phyloP scores from a whole-genome alignment of 2,113 vertebrate genomes.

The Macquaria ambigua region DNA sequence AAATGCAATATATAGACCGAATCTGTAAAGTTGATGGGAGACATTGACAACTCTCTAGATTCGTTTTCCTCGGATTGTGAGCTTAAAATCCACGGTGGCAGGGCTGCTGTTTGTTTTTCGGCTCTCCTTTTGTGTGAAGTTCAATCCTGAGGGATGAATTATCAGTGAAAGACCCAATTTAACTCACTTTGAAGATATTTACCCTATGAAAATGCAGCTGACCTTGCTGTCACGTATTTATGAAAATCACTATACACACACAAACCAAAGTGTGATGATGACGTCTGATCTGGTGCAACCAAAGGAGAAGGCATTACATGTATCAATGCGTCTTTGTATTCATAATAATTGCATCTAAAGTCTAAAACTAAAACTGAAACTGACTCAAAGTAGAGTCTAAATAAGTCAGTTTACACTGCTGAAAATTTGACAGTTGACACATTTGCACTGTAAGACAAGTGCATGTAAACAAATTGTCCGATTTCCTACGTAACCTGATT shows the following conservation, averaged over 20 bases:
- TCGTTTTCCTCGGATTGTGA: background rate
- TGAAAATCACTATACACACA: background rate
- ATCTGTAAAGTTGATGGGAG: background rate
- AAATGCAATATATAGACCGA: background rate
- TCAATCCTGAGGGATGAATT: background rate
- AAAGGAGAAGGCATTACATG: background rate
- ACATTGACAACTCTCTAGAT: background rate
- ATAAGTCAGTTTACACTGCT: background rate
- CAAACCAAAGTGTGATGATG: background rate
- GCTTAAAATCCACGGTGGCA: background rate
- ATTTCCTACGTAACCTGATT: background rate
- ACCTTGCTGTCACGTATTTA: background rate
- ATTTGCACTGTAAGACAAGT: background rate
- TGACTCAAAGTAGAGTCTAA: background rate
- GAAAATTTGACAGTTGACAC: background rate
- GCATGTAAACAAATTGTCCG: background rate
- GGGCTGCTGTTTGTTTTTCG: background rate
- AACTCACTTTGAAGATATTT: constrained; percentile 9
- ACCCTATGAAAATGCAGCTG: background rate
- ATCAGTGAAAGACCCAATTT: background rate
- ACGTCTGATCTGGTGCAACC: background rate
- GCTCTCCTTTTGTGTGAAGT: constrained; percentile 7
- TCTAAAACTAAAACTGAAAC: background rate
- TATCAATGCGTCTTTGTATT: background rate
- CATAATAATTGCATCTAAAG: background rate